phyloP scores from a whole-genome alignment of 2,888 invertebrate genomes.

The Asteroscopus sphinx region DNA sequence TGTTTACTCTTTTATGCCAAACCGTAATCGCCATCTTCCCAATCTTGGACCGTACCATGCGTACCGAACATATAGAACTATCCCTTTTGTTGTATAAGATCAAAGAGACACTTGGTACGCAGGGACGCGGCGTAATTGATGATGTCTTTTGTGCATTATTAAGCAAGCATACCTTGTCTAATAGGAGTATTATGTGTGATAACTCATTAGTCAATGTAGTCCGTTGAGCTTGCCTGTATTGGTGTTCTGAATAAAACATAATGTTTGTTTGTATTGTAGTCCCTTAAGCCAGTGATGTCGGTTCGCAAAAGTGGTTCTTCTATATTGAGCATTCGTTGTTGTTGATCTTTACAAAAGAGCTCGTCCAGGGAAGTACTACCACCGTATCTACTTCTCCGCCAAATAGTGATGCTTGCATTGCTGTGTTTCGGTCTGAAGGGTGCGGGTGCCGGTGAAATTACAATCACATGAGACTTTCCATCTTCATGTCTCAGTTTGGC shows the following conservation, averaged over 20 bases:
- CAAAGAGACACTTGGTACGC: slow-evolving; percentile 72
- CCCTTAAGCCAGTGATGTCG: too few relatives aligned
- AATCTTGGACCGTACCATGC: slow-evolving; percentile 41
- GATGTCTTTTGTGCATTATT: slow-evolving; percentile 72
- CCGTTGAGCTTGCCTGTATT: slow-evolving; percentile 20
- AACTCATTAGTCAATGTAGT: slow-evolving; percentile 52
- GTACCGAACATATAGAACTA: slow-evolving; percentile 62
- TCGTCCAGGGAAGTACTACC: too few relatives aligned
- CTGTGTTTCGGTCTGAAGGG: too few relatives aligned
- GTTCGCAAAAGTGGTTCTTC: too few relatives aligned
- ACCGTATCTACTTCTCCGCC: too few relatives aligned
- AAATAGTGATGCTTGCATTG: too few relatives aligned
- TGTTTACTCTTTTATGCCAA: too few relatives aligned
- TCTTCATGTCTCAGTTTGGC: too few relatives aligned
- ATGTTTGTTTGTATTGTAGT: slow-evolving; percentile 12
- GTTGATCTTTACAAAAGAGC: too few relatives aligned
- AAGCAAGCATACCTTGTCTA: slow-evolving; percentile 64
- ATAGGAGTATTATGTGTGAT: slow-evolving; percentile 52
- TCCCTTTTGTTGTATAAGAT: slow-evolving; percentile 73
- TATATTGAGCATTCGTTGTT: too few relatives aligned
- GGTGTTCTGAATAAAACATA: slow-evolving; percentile 33
- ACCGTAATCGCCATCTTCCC: slow-evolving; percentile 21
- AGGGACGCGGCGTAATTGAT: slow-evolving; percentile 71
- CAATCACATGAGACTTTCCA: too few relatives aligned
- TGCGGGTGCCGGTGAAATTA: too few relatives aligned